Conservation (phyloP, 2,888 invertebrate genomes). For the Yponomeuta cagnagella region DNA sequence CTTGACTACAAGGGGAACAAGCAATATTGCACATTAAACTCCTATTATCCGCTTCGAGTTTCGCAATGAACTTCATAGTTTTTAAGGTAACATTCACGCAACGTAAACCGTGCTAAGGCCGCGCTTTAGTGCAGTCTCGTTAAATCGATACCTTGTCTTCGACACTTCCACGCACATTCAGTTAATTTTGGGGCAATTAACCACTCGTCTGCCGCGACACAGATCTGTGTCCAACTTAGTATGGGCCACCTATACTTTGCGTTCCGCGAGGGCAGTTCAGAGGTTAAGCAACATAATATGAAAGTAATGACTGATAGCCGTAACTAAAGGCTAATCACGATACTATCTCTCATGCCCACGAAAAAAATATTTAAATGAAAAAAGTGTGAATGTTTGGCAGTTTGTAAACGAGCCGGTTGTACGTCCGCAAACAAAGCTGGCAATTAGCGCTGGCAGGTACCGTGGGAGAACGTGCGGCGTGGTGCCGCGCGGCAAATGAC, state of each 20-base stretch:
- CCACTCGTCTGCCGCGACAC: no score
- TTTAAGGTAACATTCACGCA: conserved; percentile 19
- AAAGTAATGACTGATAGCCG: background rate
- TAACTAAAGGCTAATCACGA: background rate
- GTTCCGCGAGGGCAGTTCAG: no score
- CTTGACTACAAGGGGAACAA: background rate
- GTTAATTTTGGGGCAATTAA: background rate
- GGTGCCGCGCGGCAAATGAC: conserved; percentile 14
- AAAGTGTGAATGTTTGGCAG: conserved; percentile 22
- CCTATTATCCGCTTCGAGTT: background rate
- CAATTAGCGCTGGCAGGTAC: conserved; percentile 33
- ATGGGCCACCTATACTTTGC: no score
- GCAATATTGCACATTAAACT: conserved; percentile 13
- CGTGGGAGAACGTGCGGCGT: conserved; percentile 30
- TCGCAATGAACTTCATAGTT: conserved; percentile 17
- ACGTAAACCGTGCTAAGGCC: conserved; percentile 23
- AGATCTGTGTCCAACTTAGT: no score
- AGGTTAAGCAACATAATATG: background rate
- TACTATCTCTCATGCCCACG: background rate
- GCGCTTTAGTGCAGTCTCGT: conserved; percentile 15
- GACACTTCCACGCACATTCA: background rate
- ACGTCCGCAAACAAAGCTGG: conserved; percentile 33
- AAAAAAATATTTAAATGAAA: background rate
- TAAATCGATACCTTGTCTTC: conserved; percentile 7
- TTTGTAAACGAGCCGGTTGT: conserved; percentile 25